Conservation (phyloP, 2,888 invertebrate genomes). For the Eupithecia inturbata region DNA sequence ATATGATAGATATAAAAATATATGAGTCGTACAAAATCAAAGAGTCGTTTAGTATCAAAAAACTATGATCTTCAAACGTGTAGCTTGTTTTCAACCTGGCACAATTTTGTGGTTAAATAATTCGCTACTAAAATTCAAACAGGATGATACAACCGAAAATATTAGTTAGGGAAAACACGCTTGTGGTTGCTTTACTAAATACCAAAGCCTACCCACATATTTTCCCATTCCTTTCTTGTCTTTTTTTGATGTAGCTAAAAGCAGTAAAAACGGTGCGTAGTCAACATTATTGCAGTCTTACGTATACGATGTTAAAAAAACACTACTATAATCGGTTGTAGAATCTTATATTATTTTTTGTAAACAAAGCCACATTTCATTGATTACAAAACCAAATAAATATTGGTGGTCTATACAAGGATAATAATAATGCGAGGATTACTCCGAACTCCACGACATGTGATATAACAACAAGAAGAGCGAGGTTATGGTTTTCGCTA, state of each 20-base stretch:
- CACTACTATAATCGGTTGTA: neutral
- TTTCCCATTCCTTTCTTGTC: constrained; percentile 10
- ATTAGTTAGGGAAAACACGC: neutral
- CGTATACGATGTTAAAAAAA: neutral
- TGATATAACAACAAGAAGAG: no score
- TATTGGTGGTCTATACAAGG: neutral
- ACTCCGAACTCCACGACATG: no score
- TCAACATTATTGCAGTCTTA: neutral
- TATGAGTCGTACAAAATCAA: no score
- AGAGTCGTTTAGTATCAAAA: no score
- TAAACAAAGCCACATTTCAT: no score
- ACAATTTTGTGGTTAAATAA: no score
- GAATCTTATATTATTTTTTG: neutral
- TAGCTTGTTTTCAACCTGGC: no score
- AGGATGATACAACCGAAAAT: neutral
- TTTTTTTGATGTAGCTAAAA: neutral
- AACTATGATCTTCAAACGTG: no score
- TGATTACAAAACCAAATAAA: neutral
- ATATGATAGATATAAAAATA: no score
- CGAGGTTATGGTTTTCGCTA: no score
- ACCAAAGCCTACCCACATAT: constrained; percentile 18
- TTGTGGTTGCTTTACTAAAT: constrained; percentile 11
- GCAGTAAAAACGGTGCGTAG: neutral
- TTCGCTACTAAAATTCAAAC: no score
- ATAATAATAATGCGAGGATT: no score